Conservation (phyloP, 37 sponge, comb jelly and placozoan genomes). For the Crambe crambe region DNA sequence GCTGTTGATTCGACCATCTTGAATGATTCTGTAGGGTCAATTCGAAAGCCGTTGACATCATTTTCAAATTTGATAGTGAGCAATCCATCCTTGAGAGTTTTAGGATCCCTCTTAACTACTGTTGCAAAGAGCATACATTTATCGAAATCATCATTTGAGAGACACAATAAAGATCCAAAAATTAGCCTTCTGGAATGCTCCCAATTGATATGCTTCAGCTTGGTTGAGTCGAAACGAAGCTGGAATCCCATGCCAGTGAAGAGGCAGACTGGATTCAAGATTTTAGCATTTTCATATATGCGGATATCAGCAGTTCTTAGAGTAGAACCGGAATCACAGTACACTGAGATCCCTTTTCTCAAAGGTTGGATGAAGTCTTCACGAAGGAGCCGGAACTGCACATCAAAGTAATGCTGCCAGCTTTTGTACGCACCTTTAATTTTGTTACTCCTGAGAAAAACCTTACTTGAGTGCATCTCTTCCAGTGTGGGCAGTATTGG, state of each 20-base stretch:
- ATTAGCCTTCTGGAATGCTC: constrained; percentile 79
- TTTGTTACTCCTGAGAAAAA: constrained; percentile 55
- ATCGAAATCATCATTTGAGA: constrained; percentile 65
- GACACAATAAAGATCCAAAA: constrained; percentile 85
- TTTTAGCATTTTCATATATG: constrained; percentile 52
- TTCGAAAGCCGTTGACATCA: constrained; percentile 25
- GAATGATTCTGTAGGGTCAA: constrained; percentile 32
- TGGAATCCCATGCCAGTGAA: constrained; percentile 61
- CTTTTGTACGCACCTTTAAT: constrained; percentile 45
- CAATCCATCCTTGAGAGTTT: constrained; percentile 46
- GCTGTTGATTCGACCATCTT: constrained; percentile 80
- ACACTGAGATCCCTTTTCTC: constrained; percentile 57
- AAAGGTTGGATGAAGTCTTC: constrained; percentile 89
- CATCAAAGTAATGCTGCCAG: constrained; percentile 79
- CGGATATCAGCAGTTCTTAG: constrained; percentile 30
- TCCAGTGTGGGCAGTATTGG: constrained; percentile 32
- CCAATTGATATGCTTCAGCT: constrained; percentile 66
- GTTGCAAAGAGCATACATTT: constrained; percentile 53
- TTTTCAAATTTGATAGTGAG: constrained; percentile 75
- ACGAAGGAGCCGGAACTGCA: constrained; percentile 81
- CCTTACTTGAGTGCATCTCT: constrained; percentile 9
- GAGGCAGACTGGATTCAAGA: constrained; percentile 68
- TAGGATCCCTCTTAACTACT: constrained; percentile 61
- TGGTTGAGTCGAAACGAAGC: constrained; percentile 53
- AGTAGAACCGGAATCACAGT: constrained; percentile 6